Percentiles rank a stretch among this genome's conserved stretches.
Conservation (phyloP, 2,113 vertebrate species). For the Tragelaphus scriptus region DNA sequence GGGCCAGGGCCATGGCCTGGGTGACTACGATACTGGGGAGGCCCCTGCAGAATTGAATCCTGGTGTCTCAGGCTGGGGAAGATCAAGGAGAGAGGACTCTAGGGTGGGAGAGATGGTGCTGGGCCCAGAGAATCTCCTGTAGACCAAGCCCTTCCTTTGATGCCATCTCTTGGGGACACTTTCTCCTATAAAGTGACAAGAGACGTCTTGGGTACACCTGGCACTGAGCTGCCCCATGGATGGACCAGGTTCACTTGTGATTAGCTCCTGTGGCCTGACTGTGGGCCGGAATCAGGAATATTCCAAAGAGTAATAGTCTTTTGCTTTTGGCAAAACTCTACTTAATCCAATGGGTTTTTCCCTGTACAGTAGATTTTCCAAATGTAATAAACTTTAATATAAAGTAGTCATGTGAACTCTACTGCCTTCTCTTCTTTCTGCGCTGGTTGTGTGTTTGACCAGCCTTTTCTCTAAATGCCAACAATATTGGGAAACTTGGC, state of each 20-base stretch:
- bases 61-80: neutral
- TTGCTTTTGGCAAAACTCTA: conserved; percentile 73
- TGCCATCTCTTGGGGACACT: neutral
- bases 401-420: conserved; percentile 52
- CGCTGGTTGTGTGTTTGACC: neutral
- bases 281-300: conserved; percentile 34
- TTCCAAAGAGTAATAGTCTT: conserved; percentile 68
- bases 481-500: neutral
- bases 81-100: neutral
- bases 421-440: neutral
- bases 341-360: conserved; percentile 74
- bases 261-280: neutral
- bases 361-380: conserved; percentile 67
- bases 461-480: neutral
- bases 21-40: neutral
- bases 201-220: neutral
- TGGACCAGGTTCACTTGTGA: neutral
- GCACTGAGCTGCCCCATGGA: neutral
- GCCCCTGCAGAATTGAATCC: neutral
- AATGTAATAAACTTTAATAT: conserved; percentile 72
- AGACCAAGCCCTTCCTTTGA: neutral
- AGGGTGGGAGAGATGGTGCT: neutral
- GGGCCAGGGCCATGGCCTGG: neutral
- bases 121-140: neutral
- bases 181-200: neutral